phyloP scores from a whole-genome alignment of 2,113 vertebrate species.

The Phainopepla nitens region DNA sequence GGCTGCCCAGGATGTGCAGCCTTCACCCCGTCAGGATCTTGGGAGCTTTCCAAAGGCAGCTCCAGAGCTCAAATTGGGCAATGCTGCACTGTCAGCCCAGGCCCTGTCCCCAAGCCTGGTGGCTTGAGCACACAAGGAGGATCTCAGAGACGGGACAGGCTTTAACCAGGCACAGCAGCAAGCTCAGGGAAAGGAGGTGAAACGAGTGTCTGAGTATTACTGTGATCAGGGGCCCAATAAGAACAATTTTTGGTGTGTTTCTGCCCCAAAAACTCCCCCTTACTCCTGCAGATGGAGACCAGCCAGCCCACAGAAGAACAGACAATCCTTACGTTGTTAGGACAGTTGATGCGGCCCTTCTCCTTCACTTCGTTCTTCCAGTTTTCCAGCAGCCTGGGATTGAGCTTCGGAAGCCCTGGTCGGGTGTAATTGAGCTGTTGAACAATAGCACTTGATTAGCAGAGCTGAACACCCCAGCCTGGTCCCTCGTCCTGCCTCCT shows the following conservation, averaged over 20 bases:
- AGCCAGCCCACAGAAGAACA: background rate
- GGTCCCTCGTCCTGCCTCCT: background rate
- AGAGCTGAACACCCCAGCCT: background rate
- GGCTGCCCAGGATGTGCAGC: background rate
- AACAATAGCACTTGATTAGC: slow-evolving; percentile 8
- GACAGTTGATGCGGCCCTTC: slow-evolving; percentile 94
- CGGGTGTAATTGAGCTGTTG: slow-evolving; percentile 94
- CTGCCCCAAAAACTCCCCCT: background rate
- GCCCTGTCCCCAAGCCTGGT: background rate
- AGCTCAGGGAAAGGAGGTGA: background rate
- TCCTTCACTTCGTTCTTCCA: slow-evolving; percentile 98
- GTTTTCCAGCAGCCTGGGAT: slow-evolving; percentile 83
- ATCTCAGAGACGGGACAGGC: background rate
- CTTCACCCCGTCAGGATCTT: rapidly evolving
- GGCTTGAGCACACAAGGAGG: background rate
- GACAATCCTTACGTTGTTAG: slow-evolving; percentile 82
- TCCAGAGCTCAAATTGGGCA: background rate
- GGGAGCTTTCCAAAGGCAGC: background rate
- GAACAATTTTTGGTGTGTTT: background rate
- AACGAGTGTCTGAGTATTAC: background rate
- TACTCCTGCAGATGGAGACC: background rate
- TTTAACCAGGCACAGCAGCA: background rate
- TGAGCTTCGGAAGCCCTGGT: slow-evolving; percentile 93
- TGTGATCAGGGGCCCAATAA: rapidly evolving
- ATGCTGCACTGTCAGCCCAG: background rate